Base-by-base conservation (phyloP, 37 sponge, comb jelly and placozoan species). In the Aphrocallistes beatrix region DNA sequence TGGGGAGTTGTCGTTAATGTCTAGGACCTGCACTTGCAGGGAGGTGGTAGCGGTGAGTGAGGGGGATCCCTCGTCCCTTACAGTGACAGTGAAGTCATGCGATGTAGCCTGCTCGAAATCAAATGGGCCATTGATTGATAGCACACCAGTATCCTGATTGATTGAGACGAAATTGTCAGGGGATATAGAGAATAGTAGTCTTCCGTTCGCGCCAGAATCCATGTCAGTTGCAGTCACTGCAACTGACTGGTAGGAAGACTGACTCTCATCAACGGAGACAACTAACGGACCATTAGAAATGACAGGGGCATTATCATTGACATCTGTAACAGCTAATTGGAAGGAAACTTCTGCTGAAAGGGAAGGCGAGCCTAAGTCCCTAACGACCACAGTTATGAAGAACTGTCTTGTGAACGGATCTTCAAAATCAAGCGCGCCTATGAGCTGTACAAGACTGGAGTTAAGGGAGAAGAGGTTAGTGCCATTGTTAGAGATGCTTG, bases 231-330 rank as follows among this genome's bases (percentile, higher is more conserved):
- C 93, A 16, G 69, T 42, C 3, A 92, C 75, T 1, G 32, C 48
- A 16, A 89, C 86, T 37, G 50, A 37, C 13, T 81, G 37, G 0
- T 36, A 32, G 21, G 49, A 17, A 13, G 85, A 50, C 13, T 45
- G 84, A 39, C 92, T 94, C 82, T 94, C 95, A 38, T n/a, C 25
- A 30, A 91, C 23, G 10, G 40, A 37, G 0, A 82, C 86, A 36
- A 51, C 50, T 32, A 85, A 87, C 17, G 69, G 51, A 0, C 39
- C 37, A 1, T 23, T 23, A 0, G 36, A 38, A 75, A 92, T 90
- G 51, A 85, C 50, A 0, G 95, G 95, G 9, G 47, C 38, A 38
- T 94, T 90, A 84, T 93, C 94, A 83, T 93, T 93, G 39, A 38
- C 81, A 40, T 93, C 91, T 1, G 37, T 51, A 37, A 94, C 51